Conservation (phyloP, 2,888 invertebrate species). For the Hirudinaria manillensis region DNA sequence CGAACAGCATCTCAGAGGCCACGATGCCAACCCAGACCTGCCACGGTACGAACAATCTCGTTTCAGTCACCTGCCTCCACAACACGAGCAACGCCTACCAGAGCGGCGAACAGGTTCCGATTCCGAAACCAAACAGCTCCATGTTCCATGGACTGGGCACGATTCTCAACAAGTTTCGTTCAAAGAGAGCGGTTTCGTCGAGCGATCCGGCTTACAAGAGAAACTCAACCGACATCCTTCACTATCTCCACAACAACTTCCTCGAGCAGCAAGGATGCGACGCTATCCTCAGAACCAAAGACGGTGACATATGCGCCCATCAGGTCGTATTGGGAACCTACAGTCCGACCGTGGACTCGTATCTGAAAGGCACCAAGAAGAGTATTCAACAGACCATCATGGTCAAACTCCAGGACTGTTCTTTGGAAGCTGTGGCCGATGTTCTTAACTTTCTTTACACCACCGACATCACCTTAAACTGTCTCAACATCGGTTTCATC, state of each 20-base stretch:
- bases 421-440: slow-evolving; percentile 25
- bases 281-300: slow-evolving; percentile 27
- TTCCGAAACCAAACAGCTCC: neutral
- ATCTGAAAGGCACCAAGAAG: slow-evolving; percentile 21
- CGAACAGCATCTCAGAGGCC: neutral
- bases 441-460: slow-evolving; percentile 34
- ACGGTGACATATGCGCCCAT: slow-evolving; percentile 28
- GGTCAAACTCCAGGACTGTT: slow-evolving; percentile 31
- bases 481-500: slow-evolving; percentile 32
- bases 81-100: neutral
- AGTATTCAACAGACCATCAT: slow-evolving; percentile 23
- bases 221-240: slow-evolving; percentile 16
- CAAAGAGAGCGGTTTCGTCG: neutral
- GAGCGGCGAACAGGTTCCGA: neutral
- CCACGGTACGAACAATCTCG: neutral
- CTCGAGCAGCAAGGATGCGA: slow-evolving; percentile 33
- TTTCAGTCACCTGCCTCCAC: neutral
- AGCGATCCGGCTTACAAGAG: slow-evolving; percentile 6
- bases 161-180: slow-evolving; percentile 20
- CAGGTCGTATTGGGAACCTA: slow-evolving; percentile 30
- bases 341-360: slow-evolving; percentile 30
- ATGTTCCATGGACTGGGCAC: neutral
- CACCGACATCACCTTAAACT: slow-evolving; percentile 31
- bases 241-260: slow-evolving; percentile 27
- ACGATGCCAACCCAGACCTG: neutral